These are phyloP conservation scores for Oreochromis niloticus DNA, from an alignment of 2,113 vertebrate genomes.

Conservation along the genomic window DNA sequence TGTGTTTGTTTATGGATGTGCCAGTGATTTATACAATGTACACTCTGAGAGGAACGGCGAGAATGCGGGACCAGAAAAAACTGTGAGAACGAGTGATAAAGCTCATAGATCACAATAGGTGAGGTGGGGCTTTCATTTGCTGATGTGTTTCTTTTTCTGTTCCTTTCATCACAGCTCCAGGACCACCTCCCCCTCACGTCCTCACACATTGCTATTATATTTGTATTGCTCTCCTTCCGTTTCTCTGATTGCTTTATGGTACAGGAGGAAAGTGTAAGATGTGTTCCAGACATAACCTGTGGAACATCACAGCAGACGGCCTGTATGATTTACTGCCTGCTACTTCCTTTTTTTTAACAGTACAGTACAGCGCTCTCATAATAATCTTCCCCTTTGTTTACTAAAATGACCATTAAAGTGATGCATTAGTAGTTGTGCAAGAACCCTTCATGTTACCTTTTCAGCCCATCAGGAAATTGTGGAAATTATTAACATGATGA, in stretches of 20 bases:
- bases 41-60: background rate
- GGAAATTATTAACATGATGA: background rate
- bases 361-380: background rate
- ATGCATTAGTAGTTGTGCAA: background rate
- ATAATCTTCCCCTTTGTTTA: background rate
- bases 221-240: background rate
- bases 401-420: background rate
- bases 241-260: slow-evolving; percentile 16
- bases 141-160: background rate
- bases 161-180: background rate
- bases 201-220: background rate
- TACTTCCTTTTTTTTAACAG: background rate
- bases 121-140: slow-evolving; percentile 13
- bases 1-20: background rate
- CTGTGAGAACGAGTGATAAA: background rate
- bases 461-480: background rate
- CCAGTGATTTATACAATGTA: background rate
- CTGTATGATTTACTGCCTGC: background rate
- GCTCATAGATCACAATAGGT: background rate
- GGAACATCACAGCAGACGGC: background rate
- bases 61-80: background rate
- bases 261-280: background rate
- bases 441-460: background rate
- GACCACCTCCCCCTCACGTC: background rate
- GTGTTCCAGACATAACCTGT: background rate